Base-by-base conservation (phyloP, 2,888 invertebrate species). In the Gymnocheta viridis region DNA sequence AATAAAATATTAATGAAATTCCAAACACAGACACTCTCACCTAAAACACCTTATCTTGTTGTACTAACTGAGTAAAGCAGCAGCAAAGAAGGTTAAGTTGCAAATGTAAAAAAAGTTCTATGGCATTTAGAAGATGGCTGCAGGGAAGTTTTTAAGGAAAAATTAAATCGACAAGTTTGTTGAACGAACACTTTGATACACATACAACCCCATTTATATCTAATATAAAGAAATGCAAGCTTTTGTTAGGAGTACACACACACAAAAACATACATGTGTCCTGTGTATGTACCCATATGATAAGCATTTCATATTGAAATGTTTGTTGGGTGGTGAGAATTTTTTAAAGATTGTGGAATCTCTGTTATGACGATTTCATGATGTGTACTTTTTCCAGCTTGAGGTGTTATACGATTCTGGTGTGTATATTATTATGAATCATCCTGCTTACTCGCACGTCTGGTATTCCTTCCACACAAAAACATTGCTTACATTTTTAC, bases 1-100 rank as follows among this genome's bases (percentile, higher is more conserved):
- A 82, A 84, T 90, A 88, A 89, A 89, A 90, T 89, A 89, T 89
- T 89, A 89, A 89, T 89, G 90, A 90, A 89, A 89, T 89, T 90
- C 90, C 90, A 87, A 87, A 89, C 89, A 89, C 89, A 88, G 35
- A 60, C 32, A 66, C 54, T 38, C 64, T 9, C n/a, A 67, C 17
- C 19, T 35, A 12, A 74, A 41, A 72, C 29, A 49, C 22, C 44
- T 66, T 35, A 6, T 64, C 38, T 47, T n/a, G 10, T 12, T n/a
- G 24, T 27, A 24, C 4, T 9, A 9, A 24, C 32, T 29, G 22
- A 49, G 19, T 4, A 27, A 6, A 12, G 12, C 14, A 35, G 17
- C 4, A 44, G 9, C 32, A 41, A 29, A 32, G 44, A 22, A 54
- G 41, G 1, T 29, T 19, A 27, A 58, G 56, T 35, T 35, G 60